Conservation (phyloP, 2,113 vertebrate genomes). For the Sardina pilchardus region DNA sequence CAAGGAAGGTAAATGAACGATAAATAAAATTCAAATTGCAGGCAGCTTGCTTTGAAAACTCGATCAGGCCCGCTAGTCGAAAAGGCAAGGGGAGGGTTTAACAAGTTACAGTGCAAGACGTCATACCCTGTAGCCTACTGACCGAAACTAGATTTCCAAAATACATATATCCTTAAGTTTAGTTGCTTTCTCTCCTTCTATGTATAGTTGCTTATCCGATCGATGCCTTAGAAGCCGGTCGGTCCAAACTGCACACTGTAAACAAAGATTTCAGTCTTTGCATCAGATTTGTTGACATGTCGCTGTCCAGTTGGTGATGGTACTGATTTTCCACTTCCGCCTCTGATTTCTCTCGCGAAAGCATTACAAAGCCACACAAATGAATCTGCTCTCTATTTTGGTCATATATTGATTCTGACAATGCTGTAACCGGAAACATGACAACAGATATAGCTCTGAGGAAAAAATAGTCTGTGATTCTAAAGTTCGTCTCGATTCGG, state of each 20-base stretch:
- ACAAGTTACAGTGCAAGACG: not conserved
- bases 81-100: not conserved
- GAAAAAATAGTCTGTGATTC: not conserved
- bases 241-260: not conserved
- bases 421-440: not conserved
- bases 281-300: conserved; percentile 5
- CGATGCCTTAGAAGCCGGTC: not conserved
- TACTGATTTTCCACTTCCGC: conserved; percentile 60
- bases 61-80: not conserved
- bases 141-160: not conserved
- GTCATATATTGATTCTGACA: not conserved
- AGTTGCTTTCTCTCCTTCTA: not conserved
- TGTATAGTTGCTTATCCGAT: not conserved
- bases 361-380: conserved; percentile 3
- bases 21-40: not conserved
- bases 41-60: not conserved
- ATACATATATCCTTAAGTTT: not conserved
- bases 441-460: not conserved
- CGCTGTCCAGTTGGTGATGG: conserved; percentile 63
- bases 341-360: not conserved
- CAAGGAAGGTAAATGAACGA: not conserved
- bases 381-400: not conserved
- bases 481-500: not conserved
- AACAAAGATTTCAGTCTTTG: not conserved
- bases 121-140: not conserved